These are phyloP conservation scores for Drosophila grimshawi DNA, from an alignment of 1,140 invertebrate species.

Conservation along the genomic window DNA sequence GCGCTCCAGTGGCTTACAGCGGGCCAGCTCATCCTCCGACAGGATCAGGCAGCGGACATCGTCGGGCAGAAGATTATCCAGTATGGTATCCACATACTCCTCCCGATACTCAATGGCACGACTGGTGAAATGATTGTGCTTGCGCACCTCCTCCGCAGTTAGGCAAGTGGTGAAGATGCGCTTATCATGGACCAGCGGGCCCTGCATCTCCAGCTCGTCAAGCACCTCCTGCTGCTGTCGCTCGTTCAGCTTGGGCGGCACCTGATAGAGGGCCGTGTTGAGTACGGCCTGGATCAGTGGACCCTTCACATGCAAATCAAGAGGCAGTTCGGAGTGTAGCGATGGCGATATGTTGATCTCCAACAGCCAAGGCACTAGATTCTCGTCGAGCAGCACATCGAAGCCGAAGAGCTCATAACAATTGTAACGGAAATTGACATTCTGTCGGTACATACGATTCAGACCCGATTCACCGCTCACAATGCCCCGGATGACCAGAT, in stretches of 20 bases:
- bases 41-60: conserved; percentile 94
- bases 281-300: conserved; percentile 95
- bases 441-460: conserved; percentile 88
- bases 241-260: conserved; percentile 85
- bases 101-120: conserved; percentile 87
- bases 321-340: conserved; percentile 94
- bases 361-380: conserved; percentile 96
- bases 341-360: conserved; percentile 99
- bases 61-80: conserved; percentile 93
- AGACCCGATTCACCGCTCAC: conserved; percentile 91
- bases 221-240: conserved; percentile 85
- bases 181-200: conserved; percentile 87
- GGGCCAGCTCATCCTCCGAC: conserved; percentile 95
- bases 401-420: conserved; percentile 94
- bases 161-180: conserved; percentile 88
- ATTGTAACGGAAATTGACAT: conserved; percentile 90
- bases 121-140: conserved; percentile 87
- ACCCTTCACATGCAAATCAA: conserved; percentile 98
- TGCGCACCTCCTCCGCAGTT: conserved; percentile 88
- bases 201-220: conserved; percentile 84
- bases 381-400: conserved; percentile 92
- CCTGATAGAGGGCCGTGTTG: conserved; percentile 95
- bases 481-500: conserved; percentile 93
- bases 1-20: conserved; percentile 89
- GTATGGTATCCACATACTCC: conserved; percentile 90